Percentiles rank a stretch among this genome's conserved stretches.
These are phyloP conservation scores for Balearica regulorum DNA, from an alignment of 2,797 vertebrate species.

Conservation along the genomic window DNA sequence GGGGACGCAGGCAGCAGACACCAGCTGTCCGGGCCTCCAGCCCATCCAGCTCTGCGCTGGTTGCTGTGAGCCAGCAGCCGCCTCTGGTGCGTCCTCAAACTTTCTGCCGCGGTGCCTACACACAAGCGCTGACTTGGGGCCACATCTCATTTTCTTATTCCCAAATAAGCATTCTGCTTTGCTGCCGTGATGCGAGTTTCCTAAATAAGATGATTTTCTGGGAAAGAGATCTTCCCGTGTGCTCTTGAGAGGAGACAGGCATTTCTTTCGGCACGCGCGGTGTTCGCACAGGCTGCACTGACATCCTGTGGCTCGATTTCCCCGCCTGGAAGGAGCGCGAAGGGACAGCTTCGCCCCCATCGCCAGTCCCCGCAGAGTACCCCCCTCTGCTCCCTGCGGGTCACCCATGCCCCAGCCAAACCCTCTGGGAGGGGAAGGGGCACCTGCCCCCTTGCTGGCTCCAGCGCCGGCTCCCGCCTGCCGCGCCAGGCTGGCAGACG, in stretches of 20 bases:
- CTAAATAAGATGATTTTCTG: conserved; percentile 64
- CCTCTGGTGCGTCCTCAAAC: not conserved
- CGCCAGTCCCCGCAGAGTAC: accelerated
- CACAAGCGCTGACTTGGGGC: not conserved
- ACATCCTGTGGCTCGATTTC: conserved; percentile 45
- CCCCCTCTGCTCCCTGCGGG: not conserved
- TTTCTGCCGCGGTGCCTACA: not conserved
- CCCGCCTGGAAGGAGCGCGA: not conserved
- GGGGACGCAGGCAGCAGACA: not conserved
- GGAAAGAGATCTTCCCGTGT: conserved; percentile 31
- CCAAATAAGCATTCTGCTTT: conserved; percentile 47
- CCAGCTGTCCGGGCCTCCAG: not conserved
- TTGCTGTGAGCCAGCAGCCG: not conserved
- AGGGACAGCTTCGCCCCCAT: not conserved
- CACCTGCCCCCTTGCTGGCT: not conserved
- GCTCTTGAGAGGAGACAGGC: not conserved
- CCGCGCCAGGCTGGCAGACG: not conserved
- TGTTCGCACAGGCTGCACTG: conserved; percentile 38
- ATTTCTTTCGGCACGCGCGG: conserved; percentile 21
- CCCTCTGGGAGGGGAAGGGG: not conserved
- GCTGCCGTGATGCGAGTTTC: conserved; percentile 43
- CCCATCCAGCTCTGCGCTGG: not conserved
- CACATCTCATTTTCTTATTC: not conserved
- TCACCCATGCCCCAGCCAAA: not conserved
- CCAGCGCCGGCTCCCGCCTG: not conserved